Evolutionary conservation across 1,140 invertebrate genomes (phyloP), one percentile per base, ranked within the genome.

Genomic region (Ooceraea biroi): DNA sequence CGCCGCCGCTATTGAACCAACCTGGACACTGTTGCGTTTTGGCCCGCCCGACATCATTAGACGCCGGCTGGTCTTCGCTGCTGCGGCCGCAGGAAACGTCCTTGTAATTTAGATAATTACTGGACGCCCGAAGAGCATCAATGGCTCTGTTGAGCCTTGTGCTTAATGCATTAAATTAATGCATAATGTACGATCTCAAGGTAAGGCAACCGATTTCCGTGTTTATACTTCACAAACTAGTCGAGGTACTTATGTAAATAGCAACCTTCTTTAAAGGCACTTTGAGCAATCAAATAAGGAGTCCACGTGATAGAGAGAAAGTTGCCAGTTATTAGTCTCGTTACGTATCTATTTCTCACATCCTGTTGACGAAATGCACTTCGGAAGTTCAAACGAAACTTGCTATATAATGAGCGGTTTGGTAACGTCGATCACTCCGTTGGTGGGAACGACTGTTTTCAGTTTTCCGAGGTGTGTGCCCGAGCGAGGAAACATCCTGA

Each of bases 401-500:
- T 36, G n/a, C 46, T 14, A 48, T 48, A 11, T 50, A 50, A 61
- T 76, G 61, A 61, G 44, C 44, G 61, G 12, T 76, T 50, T 17
- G 4, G 14, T n/a, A 61, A 25, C 27, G 30, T 8, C 22, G 10
- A 77, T 11, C 65, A 76, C 11, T 41, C 30, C 41, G 36, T 30
- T 41, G 36, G 1, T 60, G 50, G 50, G 48, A 77, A 65, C 44
- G 17, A 12, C 46, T 17, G 44, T 76, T 50, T 52, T 77, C 60
- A 63, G 27, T 8, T 77, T 30, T 22, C 27, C 19, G 58, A 22
- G 19, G 61, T 65, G 19, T 57, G 46, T 57, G 41, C 80, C 46
- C 65, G 48, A 46, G 48, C 48, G 17, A 83, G 69, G 48, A 89
- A 87, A 71, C 66, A 83, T 87, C 74, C 83, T 82, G 78, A 82